A percentile compares a stretch with the other conserved stretches of the same genome.
Conservation (phyloP, 2,888 invertebrate genomes). For the Cephus nigrinus region DNA sequence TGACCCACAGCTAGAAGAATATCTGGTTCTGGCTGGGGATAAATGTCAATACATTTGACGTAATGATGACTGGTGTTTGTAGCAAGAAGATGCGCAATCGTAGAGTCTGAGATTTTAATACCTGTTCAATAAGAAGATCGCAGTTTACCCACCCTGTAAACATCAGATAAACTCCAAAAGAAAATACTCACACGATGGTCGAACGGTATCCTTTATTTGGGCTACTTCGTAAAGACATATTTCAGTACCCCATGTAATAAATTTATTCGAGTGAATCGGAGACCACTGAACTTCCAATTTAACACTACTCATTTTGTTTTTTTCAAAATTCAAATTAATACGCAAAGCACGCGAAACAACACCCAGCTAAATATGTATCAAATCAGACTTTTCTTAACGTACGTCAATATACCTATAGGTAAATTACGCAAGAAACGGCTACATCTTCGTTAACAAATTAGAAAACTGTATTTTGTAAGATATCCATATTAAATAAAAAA, state of each 20-base stretch:
- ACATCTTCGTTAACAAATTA: not conserved
- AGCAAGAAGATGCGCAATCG: conserved; percentile 77
- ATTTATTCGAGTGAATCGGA: conserved; percentile 81
- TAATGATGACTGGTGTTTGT: conserved; percentile 81
- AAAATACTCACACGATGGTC: conserved; percentile 60
- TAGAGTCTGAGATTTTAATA: conserved; percentile 76
- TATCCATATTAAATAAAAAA: not conserved
- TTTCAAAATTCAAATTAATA: not conserved
- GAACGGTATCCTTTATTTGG: conserved; percentile 71
- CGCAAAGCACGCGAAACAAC: not conserved
- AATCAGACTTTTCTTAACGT: not conserved
- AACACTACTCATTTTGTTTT: conserved; percentile 68
- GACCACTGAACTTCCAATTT: conserved; percentile 90
- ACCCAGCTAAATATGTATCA: not conserved
- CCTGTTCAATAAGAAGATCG: conserved; percentile 65
- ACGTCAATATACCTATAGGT: not conserved
- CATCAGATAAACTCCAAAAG: conserved; percentile 23
- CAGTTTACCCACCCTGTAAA: not conserved
- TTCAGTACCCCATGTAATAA: conserved; percentile 91
- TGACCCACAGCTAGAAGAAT: conserved; percentile 89
- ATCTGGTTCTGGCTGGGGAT: conserved; percentile 81
- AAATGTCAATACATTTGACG: conserved; percentile 89
- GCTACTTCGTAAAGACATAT: conserved; percentile 87
- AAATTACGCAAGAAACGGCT: not conserved
- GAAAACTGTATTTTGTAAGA: not conserved